Evolutionary conservation across 2,888 invertebrate species (phyloP).

Genomic region (Drosophila testacea): DNA sequence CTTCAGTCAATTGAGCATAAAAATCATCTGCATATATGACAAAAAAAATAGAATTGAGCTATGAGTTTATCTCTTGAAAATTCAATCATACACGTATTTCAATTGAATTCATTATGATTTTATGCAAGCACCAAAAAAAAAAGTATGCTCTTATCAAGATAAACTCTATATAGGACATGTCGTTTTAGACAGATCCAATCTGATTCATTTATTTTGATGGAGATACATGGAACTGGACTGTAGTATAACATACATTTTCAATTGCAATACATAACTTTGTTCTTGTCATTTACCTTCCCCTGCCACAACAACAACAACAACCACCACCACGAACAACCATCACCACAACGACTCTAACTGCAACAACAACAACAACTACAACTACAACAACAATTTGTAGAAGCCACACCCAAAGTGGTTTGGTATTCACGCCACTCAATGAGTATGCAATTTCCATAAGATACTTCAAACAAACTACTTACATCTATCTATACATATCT

Average conservation of each 20-base stretch:
- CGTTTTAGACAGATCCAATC: conserved; percentile 11
- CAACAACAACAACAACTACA: conserved; percentile 51
- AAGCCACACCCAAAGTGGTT: conserved; percentile 83
- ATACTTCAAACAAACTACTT: conserved; percentile 34
- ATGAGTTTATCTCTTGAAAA: conserved; percentile 13
- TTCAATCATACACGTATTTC: conserved; percentile 10
- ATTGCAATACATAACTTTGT: conserved; percentile 51
- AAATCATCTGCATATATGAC: conserved; percentile 25
- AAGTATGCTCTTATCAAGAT: conserved; percentile 6
- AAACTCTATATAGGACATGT: conserved; percentile 2
- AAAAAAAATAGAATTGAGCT: background rate
- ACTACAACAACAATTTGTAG: conserved; percentile 56
- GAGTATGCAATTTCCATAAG: conserved; percentile 81
- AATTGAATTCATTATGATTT: conserved; percentile 32
- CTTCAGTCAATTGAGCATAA: conserved; percentile 30
- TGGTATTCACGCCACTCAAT: conserved; percentile 85
- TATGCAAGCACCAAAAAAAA: conserved; percentile 16
- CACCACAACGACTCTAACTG: conserved; percentile 46
- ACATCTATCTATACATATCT: conserved; percentile 32
- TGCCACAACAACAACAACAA: conserved; percentile 46
- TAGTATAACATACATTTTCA: conserved; percentile 42
- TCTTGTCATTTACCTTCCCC: conserved; percentile 48
- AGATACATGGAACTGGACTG: conserved; percentile 13
- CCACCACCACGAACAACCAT: conserved; percentile 48
- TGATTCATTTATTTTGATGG: conserved; percentile 1